Base-by-base conservation (phyloP, 2,113 vertebrate genomes). In the Crocuta crocuta region DNA sequence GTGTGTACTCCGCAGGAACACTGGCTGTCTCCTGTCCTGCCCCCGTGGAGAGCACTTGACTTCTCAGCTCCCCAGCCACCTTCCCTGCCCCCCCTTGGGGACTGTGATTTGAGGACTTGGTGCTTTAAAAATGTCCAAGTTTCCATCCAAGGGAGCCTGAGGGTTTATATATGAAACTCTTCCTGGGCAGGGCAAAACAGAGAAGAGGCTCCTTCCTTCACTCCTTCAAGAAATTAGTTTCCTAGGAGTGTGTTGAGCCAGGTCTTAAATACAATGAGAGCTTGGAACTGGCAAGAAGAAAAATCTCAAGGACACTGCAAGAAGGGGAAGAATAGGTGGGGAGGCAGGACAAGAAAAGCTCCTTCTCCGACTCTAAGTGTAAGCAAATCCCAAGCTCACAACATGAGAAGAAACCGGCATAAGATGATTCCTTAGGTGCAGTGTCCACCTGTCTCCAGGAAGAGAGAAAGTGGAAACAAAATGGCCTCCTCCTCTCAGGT, bases 11-110 rank as follows among this genome's bases (percentile, higher is more conserved):
- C 33, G 31, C 3, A 33, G 9, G n/a, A 50, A 63, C 68, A 43
- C 50, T 1, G n/a, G 16, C 15, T 45, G 45, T 76, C 5, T 70
- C 17, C 35, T 26, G 0, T 28, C 68, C 82, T 1, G 0, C 5
- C 61, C 5, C 48, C 23, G 17, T 2, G n/a, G 45, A 55, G 3
- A 65, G 33, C 45, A 28, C 50, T 24, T 21, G 26, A 74, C 50
- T 61, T 50, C 9, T 35, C 48, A 2, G 2, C 17, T 50, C 10
- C 86, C 35, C 16, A 26, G 9, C 10, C 61, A 28, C 53, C n/a
- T 74, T 43, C 33, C 15, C 45, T 48, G 43, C 76, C 53, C 66
- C 53, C 53, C 31, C 24, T 4, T 23, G 17, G 93, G 50, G 16
- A 9, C 39, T 91, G 35, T 23, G 21, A 45, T 21, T 9, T 23